Evolutionary conservation across 2,113 vertebrate species (phyloP).

Genomic region (Cebus imitator): DNA sequence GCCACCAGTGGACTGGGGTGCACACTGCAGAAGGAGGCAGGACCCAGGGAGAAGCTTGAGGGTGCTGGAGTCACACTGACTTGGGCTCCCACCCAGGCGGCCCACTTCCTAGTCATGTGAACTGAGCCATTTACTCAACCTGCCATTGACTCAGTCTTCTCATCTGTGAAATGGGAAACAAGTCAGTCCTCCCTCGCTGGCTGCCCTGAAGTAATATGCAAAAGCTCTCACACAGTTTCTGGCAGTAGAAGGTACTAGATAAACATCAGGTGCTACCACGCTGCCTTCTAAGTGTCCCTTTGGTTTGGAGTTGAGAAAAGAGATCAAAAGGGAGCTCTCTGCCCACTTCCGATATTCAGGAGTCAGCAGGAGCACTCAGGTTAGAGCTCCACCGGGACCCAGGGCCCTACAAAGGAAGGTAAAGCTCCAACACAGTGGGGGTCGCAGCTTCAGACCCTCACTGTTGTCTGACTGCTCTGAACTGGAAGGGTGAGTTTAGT

Average conservation of each 20-base stretch:
- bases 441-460: background rate
- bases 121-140: background rate
- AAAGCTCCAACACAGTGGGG: no score
- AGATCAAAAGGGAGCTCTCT: background rate
- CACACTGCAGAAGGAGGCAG: background rate
- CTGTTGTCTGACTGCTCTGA: background rate
- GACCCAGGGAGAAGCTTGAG: background rate
- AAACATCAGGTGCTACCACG: background rate
- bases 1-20: accelerated
- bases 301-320: background rate
- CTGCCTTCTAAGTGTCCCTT: background rate
- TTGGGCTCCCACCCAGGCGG: background rate
- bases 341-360: background rate
- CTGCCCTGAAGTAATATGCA: no score
- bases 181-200: background rate
- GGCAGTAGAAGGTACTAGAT: background rate
- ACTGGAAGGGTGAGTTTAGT: background rate
- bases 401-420: no score
- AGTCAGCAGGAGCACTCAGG: background rate
- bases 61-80: background rate
- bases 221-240: background rate
- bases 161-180: background rate
- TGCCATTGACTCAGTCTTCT: background rate
- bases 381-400: background rate
- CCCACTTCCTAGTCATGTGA: background rate